Evolutionary conservation across 2,888 invertebrate genomes (phyloP).

Genomic region (Meteorus cinctellus): DNA sequence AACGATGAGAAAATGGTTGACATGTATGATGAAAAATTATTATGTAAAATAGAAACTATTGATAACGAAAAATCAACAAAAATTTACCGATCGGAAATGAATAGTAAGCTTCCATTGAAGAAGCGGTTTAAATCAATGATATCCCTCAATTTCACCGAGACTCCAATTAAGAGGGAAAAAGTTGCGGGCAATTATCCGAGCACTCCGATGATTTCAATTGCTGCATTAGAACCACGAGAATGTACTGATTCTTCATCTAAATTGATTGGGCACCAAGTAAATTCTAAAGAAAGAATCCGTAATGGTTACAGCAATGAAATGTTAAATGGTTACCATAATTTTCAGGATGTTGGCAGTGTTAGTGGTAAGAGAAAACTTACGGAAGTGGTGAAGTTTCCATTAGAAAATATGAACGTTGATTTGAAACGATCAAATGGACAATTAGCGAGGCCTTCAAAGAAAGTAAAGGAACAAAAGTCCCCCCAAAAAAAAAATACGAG

Average conservation of each 20-base stretch:
- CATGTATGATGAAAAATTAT: slow-evolving; percentile 56
- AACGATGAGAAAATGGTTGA: slow-evolving; percentile 53
- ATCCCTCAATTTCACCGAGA: slow-evolving; percentile 55
- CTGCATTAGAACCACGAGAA: slow-evolving; percentile 57
- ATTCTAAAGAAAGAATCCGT: slow-evolving; percentile 53
- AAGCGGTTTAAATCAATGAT: slow-evolving; percentile 66
- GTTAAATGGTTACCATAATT: slow-evolving; percentile 50
- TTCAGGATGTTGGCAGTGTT: slow-evolving; percentile 43
- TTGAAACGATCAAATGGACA: slow-evolving; percentile 50
- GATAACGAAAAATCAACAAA: slow-evolving; percentile 53
- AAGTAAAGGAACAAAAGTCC: slow-evolving; percentile 42
- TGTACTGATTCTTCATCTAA: slow-evolving; percentile 22
- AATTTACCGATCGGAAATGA: slow-evolving; percentile 55
- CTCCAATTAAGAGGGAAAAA: slow-evolving; percentile 32
- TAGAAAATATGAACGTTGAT: not conserved
- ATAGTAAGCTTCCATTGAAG: slow-evolving; percentile 66
- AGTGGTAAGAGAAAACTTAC: slow-evolving; percentile 42
- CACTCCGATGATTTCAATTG: slow-evolving; percentile 66
- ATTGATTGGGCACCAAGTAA: slow-evolving; percentile 24
- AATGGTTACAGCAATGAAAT: slow-evolving; percentile 58
- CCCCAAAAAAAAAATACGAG: slow-evolving; percentile 50
- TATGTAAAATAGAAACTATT: slow-evolving; percentile 59
- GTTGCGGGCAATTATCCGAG: slow-evolving; percentile 53
- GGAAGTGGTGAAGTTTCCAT: slow-evolving; percentile 40
- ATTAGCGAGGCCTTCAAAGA: slow-evolving; percentile 45